Conservation (phyloP, 64 coral and sea anemone species). For the Stylophora pistillata region DNA sequence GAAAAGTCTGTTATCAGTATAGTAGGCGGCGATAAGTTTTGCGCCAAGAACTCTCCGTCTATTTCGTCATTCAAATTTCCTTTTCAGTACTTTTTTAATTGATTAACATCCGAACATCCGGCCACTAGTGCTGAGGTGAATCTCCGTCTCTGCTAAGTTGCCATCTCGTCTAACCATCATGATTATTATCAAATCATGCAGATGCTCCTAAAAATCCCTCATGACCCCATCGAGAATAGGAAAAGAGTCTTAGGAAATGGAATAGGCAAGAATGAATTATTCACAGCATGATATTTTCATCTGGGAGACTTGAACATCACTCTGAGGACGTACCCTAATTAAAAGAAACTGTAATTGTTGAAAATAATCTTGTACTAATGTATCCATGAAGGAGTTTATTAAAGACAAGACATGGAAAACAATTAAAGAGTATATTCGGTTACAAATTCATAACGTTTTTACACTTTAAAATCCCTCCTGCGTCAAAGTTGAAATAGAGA, state of each 20-base stretch:
- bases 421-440: not conserved
- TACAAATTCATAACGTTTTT: not conserved
- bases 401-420: not conserved
- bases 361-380: not conserved
- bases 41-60: no score
- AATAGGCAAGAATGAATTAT: slow-evolving; percentile 6
- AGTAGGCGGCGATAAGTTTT: no score
- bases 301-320: not conserved
- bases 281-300: not conserved
- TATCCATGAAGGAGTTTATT: not conserved
- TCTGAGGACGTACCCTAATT: not conserved
- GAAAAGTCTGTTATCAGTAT: no score
- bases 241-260: not conserved
- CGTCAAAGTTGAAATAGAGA: slow-evolving; percentile 3
- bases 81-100: not conserved
- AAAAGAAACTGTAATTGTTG: not conserved
- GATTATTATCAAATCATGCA: slow-evolving; percentile 2
- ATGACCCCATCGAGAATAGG: not conserved
- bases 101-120: not conserved
- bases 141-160: not conserved
- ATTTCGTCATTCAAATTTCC: not conserved
- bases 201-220: not conserved
- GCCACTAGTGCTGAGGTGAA: not conserved
- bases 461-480: slow-evolving; percentile 2
- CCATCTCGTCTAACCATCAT: slow-evolving; percentile 5